Evolutionary conservation across 1,140 invertebrate genomes (phyloP).

Genomic region (Bombus confusus): DNA sequence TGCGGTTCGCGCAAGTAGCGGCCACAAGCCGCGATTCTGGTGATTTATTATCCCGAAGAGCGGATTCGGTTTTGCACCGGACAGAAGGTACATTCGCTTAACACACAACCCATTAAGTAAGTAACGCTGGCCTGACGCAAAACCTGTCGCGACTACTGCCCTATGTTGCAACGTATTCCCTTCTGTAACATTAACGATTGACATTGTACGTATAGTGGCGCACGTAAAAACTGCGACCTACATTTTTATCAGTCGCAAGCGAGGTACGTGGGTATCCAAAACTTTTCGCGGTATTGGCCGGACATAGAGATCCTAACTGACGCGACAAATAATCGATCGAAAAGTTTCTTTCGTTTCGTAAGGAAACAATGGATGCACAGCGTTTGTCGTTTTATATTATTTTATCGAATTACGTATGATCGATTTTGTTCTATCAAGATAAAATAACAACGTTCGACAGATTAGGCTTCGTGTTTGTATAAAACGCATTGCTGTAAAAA

Average conservation of each 20-base stretch:
- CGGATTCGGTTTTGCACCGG: constrained; percentile 54
- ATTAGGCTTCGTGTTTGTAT: no score
- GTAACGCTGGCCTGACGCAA: constrained; percentile 44
- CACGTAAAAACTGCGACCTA: neutral
- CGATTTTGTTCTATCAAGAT: no score
- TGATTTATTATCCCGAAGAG: constrained; percentile 55
- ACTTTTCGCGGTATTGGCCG: neutral
- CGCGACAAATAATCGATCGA: neutral
- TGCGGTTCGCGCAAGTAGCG: constrained; percentile 21
- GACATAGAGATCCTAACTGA: neutral
- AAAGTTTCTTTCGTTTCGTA: no score
- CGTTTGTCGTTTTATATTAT: no score
- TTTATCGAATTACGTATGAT: no score
- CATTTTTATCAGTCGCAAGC: neutral
- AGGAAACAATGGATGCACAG: no score
- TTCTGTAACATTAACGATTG: constrained; percentile 34
- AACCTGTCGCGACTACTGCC: constrained; percentile 39
- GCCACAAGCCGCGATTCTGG: constrained; percentile 17
- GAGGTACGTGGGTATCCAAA: neutral
- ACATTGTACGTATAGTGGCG: constrained; percentile 15
- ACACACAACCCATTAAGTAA: constrained; percentile 63
- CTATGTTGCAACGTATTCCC: constrained; percentile 50
- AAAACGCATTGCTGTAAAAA: no score
- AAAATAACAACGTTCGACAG: no score
- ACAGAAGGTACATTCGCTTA: constrained; percentile 60